Conservation (phyloP, 2,888 invertebrate genomes). For the Sthenelais limicola region DNA sequence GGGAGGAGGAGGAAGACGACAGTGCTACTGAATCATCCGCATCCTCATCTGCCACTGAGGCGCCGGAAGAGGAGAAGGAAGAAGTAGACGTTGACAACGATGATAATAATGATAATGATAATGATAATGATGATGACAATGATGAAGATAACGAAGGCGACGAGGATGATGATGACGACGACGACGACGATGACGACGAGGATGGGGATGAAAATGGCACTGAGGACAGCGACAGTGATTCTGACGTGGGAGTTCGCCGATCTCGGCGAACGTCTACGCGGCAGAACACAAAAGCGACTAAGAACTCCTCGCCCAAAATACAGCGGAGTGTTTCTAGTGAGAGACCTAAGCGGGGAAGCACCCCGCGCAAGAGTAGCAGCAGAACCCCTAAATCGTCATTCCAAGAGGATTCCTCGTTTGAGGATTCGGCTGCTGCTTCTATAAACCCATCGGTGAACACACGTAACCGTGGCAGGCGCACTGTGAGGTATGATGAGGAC, state of each 20-base stretch:
- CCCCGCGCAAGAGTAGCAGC: constrained; percentile 26
- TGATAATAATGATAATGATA: constrained; percentile 13
- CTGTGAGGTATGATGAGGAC: constrained; percentile 70
- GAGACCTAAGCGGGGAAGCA: constrained; percentile 10
- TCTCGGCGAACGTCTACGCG: constrained; percentile 46
- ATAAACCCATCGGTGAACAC: constrained; percentile 54
- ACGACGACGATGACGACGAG: constrained; percentile 43
- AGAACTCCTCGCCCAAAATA: constrained; percentile 18
- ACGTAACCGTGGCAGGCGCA: constrained; percentile 69
- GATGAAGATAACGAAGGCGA: constrained; percentile 42
- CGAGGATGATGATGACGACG: constrained; percentile 38
- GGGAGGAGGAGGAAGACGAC: background rate
- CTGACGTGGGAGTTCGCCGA: constrained; percentile 28
- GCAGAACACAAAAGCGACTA: constrained; percentile 49
- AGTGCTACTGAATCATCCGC: background rate
- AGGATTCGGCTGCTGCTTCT: no score
- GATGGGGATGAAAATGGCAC: constrained; percentile 62
- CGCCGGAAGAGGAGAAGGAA: no score
- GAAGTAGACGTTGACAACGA: background rate
- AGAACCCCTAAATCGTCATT: constrained; percentile 29
- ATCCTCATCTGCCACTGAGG: background rate
- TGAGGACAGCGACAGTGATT: constrained; percentile 23
- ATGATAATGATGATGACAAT: constrained; percentile 43
- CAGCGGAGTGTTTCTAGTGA: constrained; percentile 30
- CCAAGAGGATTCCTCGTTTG: constrained; percentile 48